Base-by-base conservation (phyloP, 1,140 invertebrate genomes). In the Cydia amplana region DNA sequence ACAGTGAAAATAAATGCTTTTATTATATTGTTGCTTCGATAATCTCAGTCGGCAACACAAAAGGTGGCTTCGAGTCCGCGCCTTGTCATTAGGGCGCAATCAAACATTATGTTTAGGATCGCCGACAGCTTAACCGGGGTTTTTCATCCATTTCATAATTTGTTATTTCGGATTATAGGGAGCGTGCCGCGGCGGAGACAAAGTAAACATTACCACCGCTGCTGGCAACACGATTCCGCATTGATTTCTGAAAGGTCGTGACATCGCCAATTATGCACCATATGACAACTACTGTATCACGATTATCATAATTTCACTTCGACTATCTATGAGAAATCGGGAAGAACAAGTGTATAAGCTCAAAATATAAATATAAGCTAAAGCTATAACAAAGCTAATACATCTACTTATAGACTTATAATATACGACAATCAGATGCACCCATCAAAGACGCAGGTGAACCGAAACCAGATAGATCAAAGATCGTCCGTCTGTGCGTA, bases 101-200 rank as follows among this genome's bases (percentile, higher is more conserved):
- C 91, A 91, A 91, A 91, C 89, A 89, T 90, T 88, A 87, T 92
- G 88, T 91, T 92, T 91, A 90, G 89, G 84, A 91, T 91, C 84
- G 90, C 88, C 91, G 90, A 91, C 91, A 92, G 87, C 85, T 91
- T 90, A 87, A 87, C 88, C 75, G 87, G 80, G 77, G 84, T 92
- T 92, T 92, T 92, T 92, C 86, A 87, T 91, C 82, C 85, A 84
- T 88, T 91, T 87, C 84, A 87, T 92, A 92, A 92, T 92, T 91
- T 92, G 90, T 92, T 92, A 87, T 91, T 91, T 87, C 77, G 87
- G 83, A 91, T 89, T 88, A 87, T 82, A 83, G 83, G 83, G 86
- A 88, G 81, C 84, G 91, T 87, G 87, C 87, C 85, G 88, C 84
- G 83, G 78, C 75, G 49, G 82, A 83, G 84, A 92, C 87, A 92